phyloP scores from a whole-genome alignment of 2,113 vertebrate genomes.

The Limanda limanda region DNA sequence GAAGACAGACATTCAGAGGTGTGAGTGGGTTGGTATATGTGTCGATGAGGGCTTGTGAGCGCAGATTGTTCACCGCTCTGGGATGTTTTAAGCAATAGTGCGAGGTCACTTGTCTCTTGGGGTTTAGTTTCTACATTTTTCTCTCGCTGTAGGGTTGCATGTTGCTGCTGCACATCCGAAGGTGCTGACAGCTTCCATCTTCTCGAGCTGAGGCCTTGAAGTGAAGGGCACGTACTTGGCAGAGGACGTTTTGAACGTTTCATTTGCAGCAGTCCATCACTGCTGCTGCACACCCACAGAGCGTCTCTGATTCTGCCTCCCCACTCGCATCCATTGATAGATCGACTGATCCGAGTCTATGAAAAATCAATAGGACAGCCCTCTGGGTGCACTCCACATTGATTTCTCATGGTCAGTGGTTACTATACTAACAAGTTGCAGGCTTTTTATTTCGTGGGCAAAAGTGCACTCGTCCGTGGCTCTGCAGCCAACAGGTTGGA shows the following conservation, averaged over 20 bases:
- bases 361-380: constrained; percentile 69
- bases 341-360: constrained; percentile 71
- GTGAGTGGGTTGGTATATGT: constrained; percentile 13
- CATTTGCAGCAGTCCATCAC: constrained; percentile 56
- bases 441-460: constrained; percentile 26
- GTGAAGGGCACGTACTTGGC: constrained; percentile 56
- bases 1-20: constrained; percentile 24
- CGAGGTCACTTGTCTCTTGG: constrained; percentile 17
- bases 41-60: constrained; percentile 1
- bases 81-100: constrained; percentile 37
- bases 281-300: constrained; percentile 22
- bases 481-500: constrained; percentile 18
- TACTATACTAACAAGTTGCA: constrained; percentile 49
- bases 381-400: constrained; percentile 59
- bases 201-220: constrained; percentile 58
- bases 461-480: background rate
- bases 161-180: constrained; percentile 38
- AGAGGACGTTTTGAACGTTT: constrained; percentile 60
- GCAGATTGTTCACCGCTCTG: constrained; percentile 11
- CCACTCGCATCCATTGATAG: constrained; percentile 48
- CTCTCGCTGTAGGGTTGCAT: constrained; percentile 24
- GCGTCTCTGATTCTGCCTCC: constrained; percentile 13
- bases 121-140: constrained; percentile 21
- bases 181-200: constrained; percentile 61
- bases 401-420: constrained; percentile 58